Percentiles rank a stretch among this genome's conserved stretches.
Evolutionary conservation across 2,113 vertebrate genomes (phyloP).

Genomic region (Casuarius casuarius): DNA sequence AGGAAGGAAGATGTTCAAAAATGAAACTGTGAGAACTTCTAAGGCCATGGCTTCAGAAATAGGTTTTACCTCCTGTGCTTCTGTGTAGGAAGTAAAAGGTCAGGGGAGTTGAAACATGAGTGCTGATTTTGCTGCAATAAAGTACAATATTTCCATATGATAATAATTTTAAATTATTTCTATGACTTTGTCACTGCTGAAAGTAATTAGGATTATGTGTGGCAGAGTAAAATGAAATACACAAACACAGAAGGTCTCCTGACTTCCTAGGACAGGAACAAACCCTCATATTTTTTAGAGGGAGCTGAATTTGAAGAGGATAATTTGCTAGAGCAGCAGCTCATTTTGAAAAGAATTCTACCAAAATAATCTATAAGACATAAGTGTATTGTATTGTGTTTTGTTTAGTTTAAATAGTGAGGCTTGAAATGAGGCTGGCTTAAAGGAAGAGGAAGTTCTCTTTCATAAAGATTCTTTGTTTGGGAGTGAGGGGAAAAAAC

Average conservation of each 20-base stretch:
- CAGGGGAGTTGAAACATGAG: neutral
- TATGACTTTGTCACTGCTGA: conserved; percentile 10
- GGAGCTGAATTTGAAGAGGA: neutral
- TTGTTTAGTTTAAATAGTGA: neutral
- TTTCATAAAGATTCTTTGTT: neutral
- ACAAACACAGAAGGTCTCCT: neutral
- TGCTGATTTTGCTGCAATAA: neutral
- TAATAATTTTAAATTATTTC: conserved; percentile 13
- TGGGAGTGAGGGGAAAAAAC: neutral
- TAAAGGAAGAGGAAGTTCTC: neutral
- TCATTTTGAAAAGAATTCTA: neutral
- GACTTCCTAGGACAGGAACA: neutral
- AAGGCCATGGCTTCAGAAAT: neutral
- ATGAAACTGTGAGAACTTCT: neutral
- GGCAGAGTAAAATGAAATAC: neutral
- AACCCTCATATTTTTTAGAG: neutral
- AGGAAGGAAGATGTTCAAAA: neutral
- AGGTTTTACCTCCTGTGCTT: neutral
- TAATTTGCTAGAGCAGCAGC: neutral
- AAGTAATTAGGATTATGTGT: neutral
- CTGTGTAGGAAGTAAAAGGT: neutral
- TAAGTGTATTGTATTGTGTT: neutral
- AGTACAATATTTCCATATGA: neutral
- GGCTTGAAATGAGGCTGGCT: neutral
- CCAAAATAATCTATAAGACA: neutral